Percentiles rank a stretch among this genome's conserved stretches.
These are phyloP conservation scores for Diabrotica balteata DNA, from an alignment of 2,888 invertebrate species.

Conservation along the genomic window DNA sequence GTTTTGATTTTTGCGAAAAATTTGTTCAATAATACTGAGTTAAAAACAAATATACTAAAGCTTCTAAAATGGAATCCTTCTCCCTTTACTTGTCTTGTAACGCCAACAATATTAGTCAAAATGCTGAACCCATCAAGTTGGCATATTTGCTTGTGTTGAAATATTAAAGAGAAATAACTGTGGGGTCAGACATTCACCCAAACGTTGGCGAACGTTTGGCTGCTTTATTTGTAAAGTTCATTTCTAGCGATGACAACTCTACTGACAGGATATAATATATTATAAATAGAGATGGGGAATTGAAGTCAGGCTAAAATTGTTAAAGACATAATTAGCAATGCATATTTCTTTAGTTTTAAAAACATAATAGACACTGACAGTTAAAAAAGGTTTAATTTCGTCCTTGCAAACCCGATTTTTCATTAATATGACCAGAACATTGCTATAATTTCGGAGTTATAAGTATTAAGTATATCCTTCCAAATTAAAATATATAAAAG, in stretches of 20 bases:
- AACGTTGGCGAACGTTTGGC: conserved; percentile 29
- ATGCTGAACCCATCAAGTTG: conserved; percentile 22
- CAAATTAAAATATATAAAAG: no score
- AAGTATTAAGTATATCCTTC: no score
- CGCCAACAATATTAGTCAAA: conserved; percentile 32
- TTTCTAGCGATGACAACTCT: conserved; percentile 32
- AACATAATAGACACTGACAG: no score
- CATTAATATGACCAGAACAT: no score
- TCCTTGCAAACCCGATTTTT: no score
- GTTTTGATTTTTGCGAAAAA: no score
- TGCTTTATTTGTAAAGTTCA: conserved; percentile 37
- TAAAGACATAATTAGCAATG: no score
- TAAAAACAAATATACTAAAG: no score
- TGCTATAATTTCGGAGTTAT: no score
- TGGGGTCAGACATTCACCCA: conserved; percentile 30
- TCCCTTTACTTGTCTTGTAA: conserved; percentile 11
- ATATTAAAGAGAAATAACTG: conserved; percentile 34
- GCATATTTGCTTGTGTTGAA: conserved; percentile 35
- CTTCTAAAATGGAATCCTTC: neutral
- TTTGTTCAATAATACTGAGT: no score
- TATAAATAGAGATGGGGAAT: conserved; percentile 20
- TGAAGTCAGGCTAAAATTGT: conserved; percentile 3
- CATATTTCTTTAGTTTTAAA: no score
- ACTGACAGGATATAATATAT: conserved; percentile 34
- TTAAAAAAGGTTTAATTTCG: no score